phyloP scores from a whole-genome alignment of 1,140 invertebrate species.

The Atopsyche davidsoni region DNA sequence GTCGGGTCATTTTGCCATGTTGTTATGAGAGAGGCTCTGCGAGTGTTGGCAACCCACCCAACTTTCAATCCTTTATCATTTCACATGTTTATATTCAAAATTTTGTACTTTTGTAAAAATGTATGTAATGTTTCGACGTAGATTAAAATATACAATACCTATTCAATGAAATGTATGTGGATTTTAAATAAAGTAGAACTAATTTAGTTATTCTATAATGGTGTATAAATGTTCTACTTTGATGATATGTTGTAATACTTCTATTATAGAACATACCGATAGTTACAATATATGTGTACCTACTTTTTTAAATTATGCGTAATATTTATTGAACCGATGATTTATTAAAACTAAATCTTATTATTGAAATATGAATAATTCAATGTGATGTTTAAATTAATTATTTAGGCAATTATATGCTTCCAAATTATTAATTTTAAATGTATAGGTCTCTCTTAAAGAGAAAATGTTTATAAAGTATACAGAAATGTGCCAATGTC shows the following conservation, averaged over 20 bases:
- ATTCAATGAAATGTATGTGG: too few relatives aligned
- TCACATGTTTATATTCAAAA: too few relatives aligned
- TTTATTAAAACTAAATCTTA: neutral
- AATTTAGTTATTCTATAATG: too few relatives aligned
- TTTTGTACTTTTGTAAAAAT: slow-evolving; percentile 29
- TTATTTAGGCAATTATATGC: slow-evolving; percentile 11
- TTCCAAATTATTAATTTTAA: slow-evolving; percentile 15
- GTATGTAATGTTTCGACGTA: too few relatives aligned
- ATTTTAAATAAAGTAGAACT: too few relatives aligned
- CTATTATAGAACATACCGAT: too few relatives aligned
- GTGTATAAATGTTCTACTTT: slow-evolving; percentile 10
- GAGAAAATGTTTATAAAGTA: neutral
- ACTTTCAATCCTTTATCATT: neutral
- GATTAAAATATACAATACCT: too few relatives aligned
- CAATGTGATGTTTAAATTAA: slow-evolving; percentile 20
- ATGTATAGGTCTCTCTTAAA: neutral
- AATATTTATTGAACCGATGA: slow-evolving; percentile 1
- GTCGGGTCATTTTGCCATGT: neutral
- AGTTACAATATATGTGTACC: too few relatives aligned
- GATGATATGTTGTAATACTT: too few relatives aligned
- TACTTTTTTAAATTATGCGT: slow-evolving; percentile 1
- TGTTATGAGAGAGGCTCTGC: neutral
- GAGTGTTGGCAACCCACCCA: slow-evolving; percentile 1
- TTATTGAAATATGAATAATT: neutral
- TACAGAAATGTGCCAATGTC: slow-evolving; percentile 14